These are phyloP conservation scores for Falco novaeseelandiae DNA, from an alignment of 2,797 vertebrate species.

Conservation along the genomic window DNA sequence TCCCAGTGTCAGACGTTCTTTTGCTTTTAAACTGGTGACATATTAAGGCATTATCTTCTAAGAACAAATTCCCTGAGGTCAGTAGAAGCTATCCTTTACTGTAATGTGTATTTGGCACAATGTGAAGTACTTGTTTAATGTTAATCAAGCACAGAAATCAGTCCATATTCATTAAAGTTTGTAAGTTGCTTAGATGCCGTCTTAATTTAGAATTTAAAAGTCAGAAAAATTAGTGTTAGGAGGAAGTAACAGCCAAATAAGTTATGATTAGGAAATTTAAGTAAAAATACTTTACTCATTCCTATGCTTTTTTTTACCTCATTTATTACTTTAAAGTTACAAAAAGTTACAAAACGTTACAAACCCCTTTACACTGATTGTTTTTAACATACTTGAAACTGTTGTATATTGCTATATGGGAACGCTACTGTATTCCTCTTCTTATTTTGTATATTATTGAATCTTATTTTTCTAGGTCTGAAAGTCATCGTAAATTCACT, in stretches of 20 bases:
- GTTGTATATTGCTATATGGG: background rate
- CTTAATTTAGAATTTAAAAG: background rate
- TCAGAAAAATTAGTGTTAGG: background rate
- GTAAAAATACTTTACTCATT: background rate
- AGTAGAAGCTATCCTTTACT: background rate
- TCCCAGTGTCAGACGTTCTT: background rate
- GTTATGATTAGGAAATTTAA: background rate
- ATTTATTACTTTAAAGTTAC: background rate
- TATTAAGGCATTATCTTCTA: background rate
- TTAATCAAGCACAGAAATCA: background rate
- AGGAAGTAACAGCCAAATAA: background rate
- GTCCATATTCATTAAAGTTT: background rate
- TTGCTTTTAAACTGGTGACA: background rate
- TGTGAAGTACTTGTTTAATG: background rate
- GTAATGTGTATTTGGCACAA: background rate
- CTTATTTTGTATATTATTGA: background rate
- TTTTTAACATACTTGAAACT: background rate
- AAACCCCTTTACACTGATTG: background rate
- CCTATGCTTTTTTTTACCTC: background rate
- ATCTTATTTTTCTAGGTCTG: slow-evolving; percentile 79
- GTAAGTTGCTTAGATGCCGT: background rate
- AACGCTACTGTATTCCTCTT: background rate
- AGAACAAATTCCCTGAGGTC: background rate
- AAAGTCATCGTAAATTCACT: slow-evolving; percentile 95
- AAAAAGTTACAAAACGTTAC: background rate